These are phyloP conservation scores for Pachypanchax playfairii DNA, from an alignment of 2,113 vertebrate genomes.

Conservation along the genomic window DNA sequence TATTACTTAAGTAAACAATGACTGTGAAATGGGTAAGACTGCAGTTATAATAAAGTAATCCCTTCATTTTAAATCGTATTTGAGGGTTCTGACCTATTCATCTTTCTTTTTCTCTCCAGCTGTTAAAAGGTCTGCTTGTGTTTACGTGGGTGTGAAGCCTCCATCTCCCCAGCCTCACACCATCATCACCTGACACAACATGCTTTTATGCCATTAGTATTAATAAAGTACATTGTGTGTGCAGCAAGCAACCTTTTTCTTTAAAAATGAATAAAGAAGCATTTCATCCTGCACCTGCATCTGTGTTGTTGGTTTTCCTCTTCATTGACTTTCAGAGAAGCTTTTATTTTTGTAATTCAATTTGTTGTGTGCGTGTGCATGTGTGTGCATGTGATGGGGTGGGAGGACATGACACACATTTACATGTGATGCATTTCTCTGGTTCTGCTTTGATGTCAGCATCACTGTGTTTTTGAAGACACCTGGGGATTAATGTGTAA, in stretches of 20 bases:
- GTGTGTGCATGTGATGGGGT: slow-evolving; percentile 17
- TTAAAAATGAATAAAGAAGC: slow-evolving; percentile 70
- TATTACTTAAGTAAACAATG: neutral
- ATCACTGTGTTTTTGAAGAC: slow-evolving; percentile 28
- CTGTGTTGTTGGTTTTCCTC: slow-evolving; percentile 74
- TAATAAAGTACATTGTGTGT: slow-evolving; percentile 56
- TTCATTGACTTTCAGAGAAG: slow-evolving; percentile 55
- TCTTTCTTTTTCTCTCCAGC: slow-evolving; percentile 28
- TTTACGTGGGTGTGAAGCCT: slow-evolving; percentile 72
- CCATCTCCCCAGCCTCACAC: slow-evolving; percentile 56
- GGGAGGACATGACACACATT: slow-evolving; percentile 10
- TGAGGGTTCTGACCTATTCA: slow-evolving; percentile 13
- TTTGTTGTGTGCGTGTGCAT: slow-evolving; percentile 13
- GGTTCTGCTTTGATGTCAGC: slow-evolving; percentile 43
- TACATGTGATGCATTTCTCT: slow-evolving; percentile 67
- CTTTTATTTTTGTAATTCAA: slow-evolving; percentile 17
- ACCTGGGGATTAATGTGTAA: slow-evolving; percentile 53
- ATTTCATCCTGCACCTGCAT: slow-evolving; percentile 62
- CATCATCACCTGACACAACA: slow-evolving; percentile 60
- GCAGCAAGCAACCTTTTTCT: slow-evolving; percentile 49
- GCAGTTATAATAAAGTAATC: neutral
- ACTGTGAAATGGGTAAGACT: neutral
- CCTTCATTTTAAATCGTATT: neutral
- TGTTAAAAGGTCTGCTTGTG: slow-evolving; percentile 65
- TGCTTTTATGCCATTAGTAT: slow-evolving; percentile 73